These are phyloP conservation scores for Nipponia nippon DNA, from an alignment of 2,113 vertebrate genomes.

Conservation along the genomic window DNA sequence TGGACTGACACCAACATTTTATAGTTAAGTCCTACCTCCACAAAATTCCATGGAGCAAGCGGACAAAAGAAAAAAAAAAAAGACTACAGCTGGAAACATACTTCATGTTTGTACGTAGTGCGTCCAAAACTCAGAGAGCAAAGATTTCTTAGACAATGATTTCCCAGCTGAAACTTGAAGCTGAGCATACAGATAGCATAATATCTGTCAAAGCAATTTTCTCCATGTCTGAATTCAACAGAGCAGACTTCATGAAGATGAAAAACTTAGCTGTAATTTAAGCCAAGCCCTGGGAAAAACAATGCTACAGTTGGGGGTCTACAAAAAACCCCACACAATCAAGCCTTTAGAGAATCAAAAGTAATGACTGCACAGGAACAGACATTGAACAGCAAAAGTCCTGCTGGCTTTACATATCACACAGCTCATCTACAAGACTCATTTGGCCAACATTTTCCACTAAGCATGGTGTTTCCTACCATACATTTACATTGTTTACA, in stretches of 20 bases:
- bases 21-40: slow-evolving; percentile 18
- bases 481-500: background rate
- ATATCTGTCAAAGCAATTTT: background rate
- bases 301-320: background rate
- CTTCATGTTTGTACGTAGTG: background rate
- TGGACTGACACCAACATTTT: slow-evolving; percentile 49
- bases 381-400: background rate
- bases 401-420: background rate
- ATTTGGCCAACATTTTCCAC: background rate
- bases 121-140: background rate
- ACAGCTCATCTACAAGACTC: background rate
- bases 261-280: background rate
- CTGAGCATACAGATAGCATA: background rate
- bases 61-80: background rate
- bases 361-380: background rate
- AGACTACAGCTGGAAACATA: background rate
- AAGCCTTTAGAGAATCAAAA: background rate
- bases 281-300: background rate
- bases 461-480: background rate
- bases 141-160: background rate
- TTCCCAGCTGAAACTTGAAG: background rate
- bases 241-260: background rate
- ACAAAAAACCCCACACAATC: background rate
- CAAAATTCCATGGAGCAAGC: background rate
- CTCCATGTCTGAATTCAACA: background rate